phyloP scores from a whole-genome alignment of 2,113 vertebrate genomes.

The Columbina picui region DNA sequence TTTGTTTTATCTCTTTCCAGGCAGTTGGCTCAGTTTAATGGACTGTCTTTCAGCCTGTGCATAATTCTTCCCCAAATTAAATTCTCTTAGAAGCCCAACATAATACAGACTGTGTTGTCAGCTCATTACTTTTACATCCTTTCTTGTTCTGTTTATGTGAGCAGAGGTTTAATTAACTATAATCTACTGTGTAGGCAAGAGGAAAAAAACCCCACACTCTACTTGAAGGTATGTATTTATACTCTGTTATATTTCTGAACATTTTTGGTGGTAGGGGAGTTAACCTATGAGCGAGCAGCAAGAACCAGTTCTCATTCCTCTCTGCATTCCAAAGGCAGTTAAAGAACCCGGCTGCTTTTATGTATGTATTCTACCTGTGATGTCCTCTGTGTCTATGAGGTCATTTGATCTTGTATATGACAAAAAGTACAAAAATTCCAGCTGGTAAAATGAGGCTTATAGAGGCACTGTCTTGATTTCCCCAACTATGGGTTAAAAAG shows the following conservation, averaged over 20 bases:
- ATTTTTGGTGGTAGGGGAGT: neutral
- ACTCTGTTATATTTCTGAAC: neutral
- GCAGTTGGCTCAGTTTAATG: conserved; percentile 81
- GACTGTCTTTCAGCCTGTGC: conserved; percentile 77
- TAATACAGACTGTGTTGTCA: conserved; percentile 79
- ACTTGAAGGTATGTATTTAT: conserved; percentile 45
- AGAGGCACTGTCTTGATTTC: neutral
- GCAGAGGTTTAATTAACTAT: conserved; percentile 83
- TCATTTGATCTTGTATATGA: neutral
- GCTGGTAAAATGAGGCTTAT: neutral
- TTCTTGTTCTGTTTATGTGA: conserved; percentile 82
- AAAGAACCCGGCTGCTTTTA: neutral
- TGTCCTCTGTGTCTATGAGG: fast-evolving
- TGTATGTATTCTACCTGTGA: fast-evolving
- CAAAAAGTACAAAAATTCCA: neutral
- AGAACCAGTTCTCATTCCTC: neutral
- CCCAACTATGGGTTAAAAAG: neutral
- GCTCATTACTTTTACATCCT: conserved; percentile 83
- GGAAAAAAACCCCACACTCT: neutral
- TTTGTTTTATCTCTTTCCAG: conserved; percentile 81
- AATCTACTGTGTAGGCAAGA: conserved; percentile 74
- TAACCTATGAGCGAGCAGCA: neutral
- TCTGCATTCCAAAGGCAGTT: neutral
- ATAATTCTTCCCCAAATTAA: conserved; percentile 86
- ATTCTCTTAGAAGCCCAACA: conserved; percentile 79